Base-by-base conservation (phyloP, 1,140 invertebrate species). In the Oryctes rhinoceros region DNA sequence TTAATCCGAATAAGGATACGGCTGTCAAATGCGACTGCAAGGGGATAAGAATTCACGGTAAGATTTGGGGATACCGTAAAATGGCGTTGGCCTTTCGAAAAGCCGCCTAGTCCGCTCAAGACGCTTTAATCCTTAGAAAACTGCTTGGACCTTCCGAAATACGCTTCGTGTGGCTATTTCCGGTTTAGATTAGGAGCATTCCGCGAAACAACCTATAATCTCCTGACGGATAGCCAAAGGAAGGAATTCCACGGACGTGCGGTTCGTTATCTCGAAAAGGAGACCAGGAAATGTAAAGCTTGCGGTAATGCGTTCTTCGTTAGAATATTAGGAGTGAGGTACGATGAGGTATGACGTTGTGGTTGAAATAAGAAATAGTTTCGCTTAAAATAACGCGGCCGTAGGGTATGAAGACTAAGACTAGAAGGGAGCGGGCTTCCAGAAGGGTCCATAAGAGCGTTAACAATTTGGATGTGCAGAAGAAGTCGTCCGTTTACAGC, bases 131-230 rank as follows among this genome's bases (percentile, higher is more conserved):
- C 39, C 39, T 44, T 53, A 89, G 89, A 87, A 81, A 84, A 80
- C 76, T 88, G 85, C 81, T 80, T 81, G 85, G 90, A 91, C 83
- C 83, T 92, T 20, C 91, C 91, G 1, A 86, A 85, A 81, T 92
- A 92, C 71, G 91, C 91, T 3, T 91, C 89, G 48, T 93, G 91
- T 79, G 90, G 90, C 37, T 89, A 90, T 78, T 89, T 93, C 86
- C 88, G 89, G 74, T 93, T 93, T 78, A 88, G 88, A 65, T 89
- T 90, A 75, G 82, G 88, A 0, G 85, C 89, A 65, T 92, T 92
- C 83, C 86, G 90, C 18, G 89, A 90, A 44, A 91, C 89, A 0
- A 91, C 90, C 18, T 92, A 92, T 83, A 91, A 89, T 83, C 82
- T 92, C 44, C 84, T 92, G 18, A 92, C 91, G 3, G 91, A 91